These are phyloP conservation scores for Oligia latruncula DNA, from an alignment of 2,888 invertebrate species.

Conservation along the genomic window DNA sequence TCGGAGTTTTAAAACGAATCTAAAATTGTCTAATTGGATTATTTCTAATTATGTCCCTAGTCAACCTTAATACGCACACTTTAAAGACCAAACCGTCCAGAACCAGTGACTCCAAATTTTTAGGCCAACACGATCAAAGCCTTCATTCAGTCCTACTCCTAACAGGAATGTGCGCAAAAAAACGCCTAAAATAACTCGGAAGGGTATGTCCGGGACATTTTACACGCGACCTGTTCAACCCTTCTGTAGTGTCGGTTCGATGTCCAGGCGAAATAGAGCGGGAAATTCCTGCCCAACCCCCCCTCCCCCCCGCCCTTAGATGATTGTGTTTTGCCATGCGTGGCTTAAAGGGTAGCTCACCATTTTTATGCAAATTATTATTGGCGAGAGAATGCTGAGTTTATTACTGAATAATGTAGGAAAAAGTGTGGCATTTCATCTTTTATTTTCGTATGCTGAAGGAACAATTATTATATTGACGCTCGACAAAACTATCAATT, in stretches of 20 bases:
- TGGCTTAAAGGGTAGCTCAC: slow-evolving; percentile 55
- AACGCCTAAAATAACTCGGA: slow-evolving; percentile 61
- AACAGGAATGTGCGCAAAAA: slow-evolving; percentile 52
- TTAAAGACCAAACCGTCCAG: slow-evolving; percentile 35
- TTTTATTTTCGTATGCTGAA: neutral
- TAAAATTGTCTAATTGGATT: neutral
- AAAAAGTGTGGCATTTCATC: neutral
- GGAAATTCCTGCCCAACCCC: slow-evolving; percentile 65
- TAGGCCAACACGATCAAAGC: slow-evolving; percentile 43
- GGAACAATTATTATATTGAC: too few species aligned
- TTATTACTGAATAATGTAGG: slow-evolving; percentile 43
- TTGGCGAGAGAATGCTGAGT: slow-evolving; percentile 33
- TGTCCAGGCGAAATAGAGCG: slow-evolving; percentile 79
- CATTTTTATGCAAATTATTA: slow-evolving; percentile 65
- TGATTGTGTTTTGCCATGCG: slow-evolving; percentile 67
- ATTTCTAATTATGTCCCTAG: neutral
- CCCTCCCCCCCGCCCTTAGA: slow-evolving; percentile 61
- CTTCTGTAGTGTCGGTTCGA: slow-evolving; percentile 72
- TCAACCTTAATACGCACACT: slow-evolving; percentile 11
- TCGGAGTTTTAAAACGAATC: neutral
- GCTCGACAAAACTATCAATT: too few species aligned
- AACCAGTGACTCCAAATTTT: slow-evolving; percentile 45
- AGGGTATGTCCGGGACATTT: slow-evolving; percentile 69
- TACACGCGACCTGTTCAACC: slow-evolving; percentile 74
- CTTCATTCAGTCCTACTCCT: slow-evolving; percentile 37